Evolutionary conservation across 2,113 vertebrate genomes (phyloP).

Genomic region (Sardina pilchardus): DNA sequence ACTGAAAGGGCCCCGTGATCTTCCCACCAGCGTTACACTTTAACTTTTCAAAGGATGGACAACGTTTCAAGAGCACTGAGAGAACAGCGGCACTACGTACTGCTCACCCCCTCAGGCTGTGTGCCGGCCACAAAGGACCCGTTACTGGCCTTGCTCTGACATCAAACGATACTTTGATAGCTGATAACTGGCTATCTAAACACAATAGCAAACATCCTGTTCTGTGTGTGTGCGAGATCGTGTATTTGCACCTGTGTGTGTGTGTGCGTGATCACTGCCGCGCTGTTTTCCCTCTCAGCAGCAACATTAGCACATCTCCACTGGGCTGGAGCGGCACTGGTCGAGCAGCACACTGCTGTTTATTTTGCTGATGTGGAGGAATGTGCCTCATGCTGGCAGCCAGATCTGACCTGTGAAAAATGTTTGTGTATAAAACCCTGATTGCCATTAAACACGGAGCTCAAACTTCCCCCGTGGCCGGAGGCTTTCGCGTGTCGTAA

Average conservation of each 20-base stretch:
- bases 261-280: not conserved
- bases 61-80: not conserved
- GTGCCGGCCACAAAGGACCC: not conserved
- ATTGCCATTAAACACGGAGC: not conserved
- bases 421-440: constrained; percentile 24
- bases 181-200: constrained; percentile 17
- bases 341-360: constrained; percentile 24
- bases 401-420: constrained; percentile 28
- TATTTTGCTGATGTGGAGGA: constrained; percentile 41
- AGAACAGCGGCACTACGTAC: not conserved
- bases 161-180: not conserved
- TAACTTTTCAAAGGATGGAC: constrained; percentile 35
- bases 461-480: not conserved
- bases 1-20: constrained; percentile 13
- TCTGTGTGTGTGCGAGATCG: not conserved
- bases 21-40: constrained; percentile 43
- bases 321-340: too few species aligned
- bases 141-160: not conserved
- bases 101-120: not conserved
- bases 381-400: constrained; percentile 15
- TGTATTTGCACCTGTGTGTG: not conserved
- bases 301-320: not conserved
- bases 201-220: constrained; percentile 23
- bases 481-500: not conserved
- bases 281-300: not conserved